These are phyloP conservation scores for Euplexia lucipara DNA, from an alignment of 2,888 invertebrate genomes.

Conservation along the genomic window DNA sequence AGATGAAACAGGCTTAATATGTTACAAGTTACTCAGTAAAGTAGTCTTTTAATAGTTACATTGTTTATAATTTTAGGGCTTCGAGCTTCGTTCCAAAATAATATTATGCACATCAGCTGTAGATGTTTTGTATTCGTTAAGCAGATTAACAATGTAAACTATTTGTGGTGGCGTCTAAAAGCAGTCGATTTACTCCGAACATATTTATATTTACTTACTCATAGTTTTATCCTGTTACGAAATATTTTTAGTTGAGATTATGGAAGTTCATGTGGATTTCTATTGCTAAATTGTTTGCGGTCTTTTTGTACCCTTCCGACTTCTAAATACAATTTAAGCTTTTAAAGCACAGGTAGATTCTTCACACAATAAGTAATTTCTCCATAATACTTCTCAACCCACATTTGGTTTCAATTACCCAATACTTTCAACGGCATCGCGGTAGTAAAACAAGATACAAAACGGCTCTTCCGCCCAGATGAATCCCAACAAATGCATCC, in stretches of 20 bases:
- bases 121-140: slow-evolving; percentile 28
- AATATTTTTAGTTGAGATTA: not conserved
- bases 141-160: slow-evolving; percentile 23
- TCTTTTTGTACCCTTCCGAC: too few species aligned
- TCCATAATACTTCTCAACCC: slow-evolving; percentile 9
- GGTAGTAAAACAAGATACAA: slow-evolving; percentile 43
- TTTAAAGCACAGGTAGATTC: not conserved
- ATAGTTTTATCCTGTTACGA: not conserved
- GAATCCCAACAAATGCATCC: slow-evolving; percentile 37
- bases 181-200: slow-evolving; percentile 10
- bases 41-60: slow-evolving; percentile 18
- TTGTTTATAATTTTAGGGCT: slow-evolving; percentile 42
- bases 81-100: slow-evolving; percentile 30
- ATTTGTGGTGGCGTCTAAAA: slow-evolving; percentile 20
- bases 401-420: slow-evolving; percentile 20
- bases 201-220: not conserved
- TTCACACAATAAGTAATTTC: not conserved
- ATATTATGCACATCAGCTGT: slow-evolving; percentile 36
- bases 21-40: slow-evolving; percentile 46
- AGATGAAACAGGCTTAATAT: slow-evolving; percentile 53
- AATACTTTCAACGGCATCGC: slow-evolving; percentile 23
- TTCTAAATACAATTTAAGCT: too few species aligned
- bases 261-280: not conserved
- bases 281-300: not conserved
- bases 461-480: slow-evolving; percentile 34